Percentiles rank a stretch among this genome's conserved stretches.
Conservation (phyloP, 2,888 invertebrate genomes). For the Drosophila setosimentum region DNA sequence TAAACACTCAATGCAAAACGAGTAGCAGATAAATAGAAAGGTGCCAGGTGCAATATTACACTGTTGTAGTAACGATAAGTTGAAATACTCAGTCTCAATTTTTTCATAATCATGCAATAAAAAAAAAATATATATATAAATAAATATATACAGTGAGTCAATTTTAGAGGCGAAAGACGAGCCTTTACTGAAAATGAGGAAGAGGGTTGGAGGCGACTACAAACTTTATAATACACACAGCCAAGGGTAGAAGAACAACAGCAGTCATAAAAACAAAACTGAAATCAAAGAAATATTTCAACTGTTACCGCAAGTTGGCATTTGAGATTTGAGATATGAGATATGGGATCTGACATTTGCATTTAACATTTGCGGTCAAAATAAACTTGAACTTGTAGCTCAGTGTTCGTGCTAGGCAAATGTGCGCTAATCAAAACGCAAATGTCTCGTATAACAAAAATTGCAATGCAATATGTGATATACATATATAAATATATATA, state of each 20-base stretch:
- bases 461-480: background rate
- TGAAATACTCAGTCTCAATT: background rate
- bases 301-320: slow-evolving; percentile 1
- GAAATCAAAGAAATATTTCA: background rate
- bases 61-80: background rate
- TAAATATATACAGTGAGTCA: background rate
- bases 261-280: background rate
- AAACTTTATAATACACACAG: background rate
- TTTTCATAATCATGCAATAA: background rate
- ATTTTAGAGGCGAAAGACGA: background rate
- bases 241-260: background rate
- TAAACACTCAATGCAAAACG: background rate
- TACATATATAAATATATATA: background rate
- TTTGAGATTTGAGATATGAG: slow-evolving; percentile 1
- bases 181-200: background rate
- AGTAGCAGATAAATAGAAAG: background rate
- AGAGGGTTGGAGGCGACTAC: background rate
- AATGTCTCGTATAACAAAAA: slow-evolving; percentile 5
- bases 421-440: slow-evolving; percentile 12
- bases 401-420: slow-evolving; percentile 5
- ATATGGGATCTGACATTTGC: slow-evolving; percentile 3
- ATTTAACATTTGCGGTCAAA: slow-evolving; percentile 10
- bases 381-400: slow-evolving; percentile 9
- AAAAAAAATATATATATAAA: background rate
- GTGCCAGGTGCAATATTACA: slow-evolving; percentile 9